These are phyloP conservation scores for Operophtera brumata DNA, from an alignment of 2,888 invertebrate genomes.

Conservation along the genomic window DNA sequence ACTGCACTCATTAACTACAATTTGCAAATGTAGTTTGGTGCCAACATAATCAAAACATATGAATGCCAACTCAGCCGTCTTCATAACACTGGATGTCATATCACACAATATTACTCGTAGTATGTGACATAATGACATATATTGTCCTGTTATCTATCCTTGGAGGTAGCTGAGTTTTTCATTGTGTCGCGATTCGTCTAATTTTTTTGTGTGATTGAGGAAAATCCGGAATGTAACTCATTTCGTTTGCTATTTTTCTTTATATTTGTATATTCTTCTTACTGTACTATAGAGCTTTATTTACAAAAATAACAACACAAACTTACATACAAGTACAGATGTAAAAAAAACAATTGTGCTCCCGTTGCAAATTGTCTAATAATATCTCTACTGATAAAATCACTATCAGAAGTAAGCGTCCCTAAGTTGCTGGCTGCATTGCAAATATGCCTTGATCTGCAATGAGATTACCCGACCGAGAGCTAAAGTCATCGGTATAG, in stretches of 20 bases:
- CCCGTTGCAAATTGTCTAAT: too few relatives aligned
- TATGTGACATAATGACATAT: conserved; percentile 4
- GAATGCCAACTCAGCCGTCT: conserved; percentile 9
- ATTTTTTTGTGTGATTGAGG: not conserved
- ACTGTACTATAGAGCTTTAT: too few relatives aligned
- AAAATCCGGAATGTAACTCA: not conserved
- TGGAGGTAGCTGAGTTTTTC: not conserved
- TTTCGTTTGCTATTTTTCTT: not conserved
- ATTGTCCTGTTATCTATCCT: not conserved
- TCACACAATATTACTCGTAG: not conserved
- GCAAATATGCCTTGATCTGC: too few relatives aligned
- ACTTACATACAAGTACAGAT: too few relatives aligned
- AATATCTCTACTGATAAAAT: too few relatives aligned
- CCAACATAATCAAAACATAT: conserved; percentile 15
- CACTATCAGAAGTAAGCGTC: too few relatives aligned
- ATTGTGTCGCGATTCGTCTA: not conserved
- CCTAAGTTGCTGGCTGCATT: too few relatives aligned
- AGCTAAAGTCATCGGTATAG: too few relatives aligned
- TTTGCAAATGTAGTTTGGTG: conserved; percentile 5
- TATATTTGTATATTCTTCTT: not conserved
- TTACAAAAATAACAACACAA: too few relatives aligned
- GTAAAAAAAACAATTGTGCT: too few relatives aligned
- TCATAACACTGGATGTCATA: conserved; percentile 9
- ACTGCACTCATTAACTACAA: conserved; percentile 1
- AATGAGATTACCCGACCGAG: too few relatives aligned